Evolutionary conservation across 2,888 invertebrate species (phyloP).

Genomic region (Sphecodes monilicornis): DNA sequence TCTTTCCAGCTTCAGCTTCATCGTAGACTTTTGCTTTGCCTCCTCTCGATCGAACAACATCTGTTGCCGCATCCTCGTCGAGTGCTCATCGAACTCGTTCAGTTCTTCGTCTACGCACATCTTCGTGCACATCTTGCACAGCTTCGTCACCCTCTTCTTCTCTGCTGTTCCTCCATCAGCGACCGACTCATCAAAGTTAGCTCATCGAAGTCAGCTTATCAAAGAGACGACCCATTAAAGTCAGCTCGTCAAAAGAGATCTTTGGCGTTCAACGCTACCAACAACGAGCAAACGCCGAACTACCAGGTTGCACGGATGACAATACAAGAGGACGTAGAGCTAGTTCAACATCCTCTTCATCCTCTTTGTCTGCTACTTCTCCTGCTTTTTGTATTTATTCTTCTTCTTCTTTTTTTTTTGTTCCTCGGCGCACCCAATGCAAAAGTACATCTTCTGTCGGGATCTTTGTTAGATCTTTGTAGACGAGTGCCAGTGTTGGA

Average conservation of each 20-base stretch:
- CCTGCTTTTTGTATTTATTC: constrained; percentile 1
- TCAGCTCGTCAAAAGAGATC: not conserved
- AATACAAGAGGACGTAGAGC: not conserved
- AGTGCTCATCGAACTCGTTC: not conserved
- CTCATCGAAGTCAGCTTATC: not conserved
- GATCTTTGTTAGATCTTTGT: not conserved
- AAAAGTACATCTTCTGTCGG: constrained; percentile 19
- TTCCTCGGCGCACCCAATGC: constrained; percentile 9
- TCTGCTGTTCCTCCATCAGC: constrained; percentile 15
- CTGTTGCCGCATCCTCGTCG: not conserved
- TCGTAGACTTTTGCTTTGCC: not conserved
- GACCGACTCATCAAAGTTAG: not conserved
- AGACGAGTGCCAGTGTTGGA: not conserved
- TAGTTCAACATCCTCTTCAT: not conserved
- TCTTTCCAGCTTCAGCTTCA: not conserved
- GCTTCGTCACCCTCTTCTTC: not conserved
- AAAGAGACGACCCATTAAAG: constrained; percentile 27
- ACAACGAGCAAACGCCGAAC: constrained; percentile 51
- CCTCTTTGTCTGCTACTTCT: constrained; percentile 2
- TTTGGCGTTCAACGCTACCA: constrained; percentile 32
- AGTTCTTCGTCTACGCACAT: not conserved
- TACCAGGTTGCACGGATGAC: constrained; percentile 20
- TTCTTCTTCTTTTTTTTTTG: not conserved
- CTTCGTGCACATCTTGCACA: not conserved
- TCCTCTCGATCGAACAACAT: not conserved